phyloP scores from a whole-genome alignment of 1,140 invertebrate species.

The Eurosta solidaginis region DNA sequence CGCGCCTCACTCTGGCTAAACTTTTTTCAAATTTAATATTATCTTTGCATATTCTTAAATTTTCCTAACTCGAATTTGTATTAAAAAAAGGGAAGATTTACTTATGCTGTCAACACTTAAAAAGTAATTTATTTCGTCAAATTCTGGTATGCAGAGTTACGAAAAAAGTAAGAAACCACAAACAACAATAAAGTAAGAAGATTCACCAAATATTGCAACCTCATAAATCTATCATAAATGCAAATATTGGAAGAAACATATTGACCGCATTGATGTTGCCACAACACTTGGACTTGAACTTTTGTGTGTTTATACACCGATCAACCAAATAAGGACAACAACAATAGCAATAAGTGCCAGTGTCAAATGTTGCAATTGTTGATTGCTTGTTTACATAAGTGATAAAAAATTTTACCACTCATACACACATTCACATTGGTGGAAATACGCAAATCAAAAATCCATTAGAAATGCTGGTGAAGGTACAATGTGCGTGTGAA shows the following conservation, averaged over 20 bases:
- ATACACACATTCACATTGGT: background rate
- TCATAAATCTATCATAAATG: constrained; percentile 30
- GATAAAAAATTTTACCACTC: constrained; percentile 42
- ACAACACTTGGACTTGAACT: background rate
- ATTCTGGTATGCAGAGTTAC: too few species aligned
- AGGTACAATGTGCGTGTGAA: background rate
- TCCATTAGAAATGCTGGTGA: constrained; percentile 42
- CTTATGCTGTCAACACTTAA: too few species aligned
- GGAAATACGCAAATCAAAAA: constrained; percentile 51
- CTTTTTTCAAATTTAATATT: too few species aligned
- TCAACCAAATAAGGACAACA: background rate
- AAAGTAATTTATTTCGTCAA: too few species aligned
- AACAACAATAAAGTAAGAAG: background rate
- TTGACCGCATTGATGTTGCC: background rate
- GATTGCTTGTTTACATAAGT: constrained; percentile 56
- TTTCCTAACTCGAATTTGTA: too few species aligned
- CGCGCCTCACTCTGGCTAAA: too few species aligned
- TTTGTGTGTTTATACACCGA: background rate
- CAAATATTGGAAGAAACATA: background rate
- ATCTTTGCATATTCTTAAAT: too few species aligned
- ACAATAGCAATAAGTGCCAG: constrained; percentile 38
- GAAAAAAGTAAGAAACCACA: too few species aligned
- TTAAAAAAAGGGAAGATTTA: too few species aligned
- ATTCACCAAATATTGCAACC: constrained; percentile 18
- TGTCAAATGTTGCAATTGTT: constrained; percentile 47